These are phyloP conservation scores for Serrognathus titanus DNA, from an alignment of 2,888 invertebrate genomes.

Conservation along the genomic window DNA sequence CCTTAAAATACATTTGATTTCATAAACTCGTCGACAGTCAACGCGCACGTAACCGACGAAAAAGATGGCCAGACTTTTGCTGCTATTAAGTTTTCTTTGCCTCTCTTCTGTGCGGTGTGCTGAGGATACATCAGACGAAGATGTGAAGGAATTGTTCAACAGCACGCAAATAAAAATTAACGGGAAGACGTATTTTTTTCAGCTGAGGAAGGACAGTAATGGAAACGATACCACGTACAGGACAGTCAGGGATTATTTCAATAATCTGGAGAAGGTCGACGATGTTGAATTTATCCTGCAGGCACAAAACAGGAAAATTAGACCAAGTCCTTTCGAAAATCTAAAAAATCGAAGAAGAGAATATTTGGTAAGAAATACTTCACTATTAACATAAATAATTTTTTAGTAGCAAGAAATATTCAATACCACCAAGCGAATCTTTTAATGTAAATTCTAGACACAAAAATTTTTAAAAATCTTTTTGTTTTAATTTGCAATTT, in stretches of 20 bases:
- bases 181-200: constrained; percentile 15
- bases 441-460: no score
- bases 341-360: constrained; percentile 15
- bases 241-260: constrained; percentile 2
- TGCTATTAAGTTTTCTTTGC: not conserved
- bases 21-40: constrained; percentile 1
- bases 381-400: no score
- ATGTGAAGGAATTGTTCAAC: not conserved
- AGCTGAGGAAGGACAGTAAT: constrained; percentile 7
- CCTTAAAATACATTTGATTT: constrained; percentile 20
- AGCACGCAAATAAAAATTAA: constrained; percentile 7
- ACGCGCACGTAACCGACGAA: not conserved
- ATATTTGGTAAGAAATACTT: constrained; percentile 8
- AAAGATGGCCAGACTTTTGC: not conserved
- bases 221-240: constrained; percentile 9
- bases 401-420: no score
- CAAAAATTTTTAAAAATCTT: no score
- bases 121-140: not conserved
- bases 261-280: constrained; percentile 1
- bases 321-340: constrained; percentile 8
- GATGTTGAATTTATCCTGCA: constrained; percentile 2
- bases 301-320: constrained; percentile 1
- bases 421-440: no score
- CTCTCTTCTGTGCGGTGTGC: not conserved
- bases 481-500: no score